These are phyloP conservation scores for Drymonia ruficornis DNA, from an alignment of 2,888 invertebrate species.

Conservation along the genomic window DNA sequence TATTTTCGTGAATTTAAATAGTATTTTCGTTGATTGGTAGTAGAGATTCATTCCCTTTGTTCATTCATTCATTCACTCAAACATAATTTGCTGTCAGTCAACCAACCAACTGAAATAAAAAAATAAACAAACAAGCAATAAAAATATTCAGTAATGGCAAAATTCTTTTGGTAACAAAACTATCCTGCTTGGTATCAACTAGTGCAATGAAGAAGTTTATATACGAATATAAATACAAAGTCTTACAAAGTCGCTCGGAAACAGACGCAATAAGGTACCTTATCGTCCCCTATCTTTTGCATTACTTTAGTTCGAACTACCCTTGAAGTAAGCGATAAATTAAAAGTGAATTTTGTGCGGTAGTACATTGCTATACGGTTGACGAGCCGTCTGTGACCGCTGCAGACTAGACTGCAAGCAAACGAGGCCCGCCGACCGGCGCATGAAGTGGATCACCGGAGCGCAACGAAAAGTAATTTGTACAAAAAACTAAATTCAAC, in stretches of 20 bases:
- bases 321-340: slow-evolving; percentile 29
- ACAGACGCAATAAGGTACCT: slow-evolving; percentile 56
- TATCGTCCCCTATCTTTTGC: slow-evolving; percentile 35
- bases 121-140: background rate
- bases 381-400: slow-evolving; percentile 51
- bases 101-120: too few relatives aligned
- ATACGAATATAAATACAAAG: slow-evolving; percentile 75
- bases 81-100: too few relatives aligned
- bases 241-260: slow-evolving; percentile 57
- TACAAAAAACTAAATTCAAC: slow-evolving; percentile 82
- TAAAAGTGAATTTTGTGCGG: slow-evolving; percentile 29
- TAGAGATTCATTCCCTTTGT: too few relatives aligned
- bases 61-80: too few relatives aligned
- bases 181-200: too few relatives aligned
- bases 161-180: background rate
- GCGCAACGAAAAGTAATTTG: slow-evolving; percentile 84
- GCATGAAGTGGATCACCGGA: slow-evolving; percentile 79
- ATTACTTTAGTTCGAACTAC: slow-evolving; percentile 41
- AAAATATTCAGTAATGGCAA: background rate
- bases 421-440: slow-evolving; percentile 58
- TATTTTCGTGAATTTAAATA: too few relatives aligned
- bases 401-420: slow-evolving; percentile 49
- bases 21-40: too few relatives aligned
- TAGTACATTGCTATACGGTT: slow-evolving; percentile 42
- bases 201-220: slow-evolving; percentile 73